Conservation (phyloP, 2,113 vertebrate genomes). For the Solea solea region DNA sequence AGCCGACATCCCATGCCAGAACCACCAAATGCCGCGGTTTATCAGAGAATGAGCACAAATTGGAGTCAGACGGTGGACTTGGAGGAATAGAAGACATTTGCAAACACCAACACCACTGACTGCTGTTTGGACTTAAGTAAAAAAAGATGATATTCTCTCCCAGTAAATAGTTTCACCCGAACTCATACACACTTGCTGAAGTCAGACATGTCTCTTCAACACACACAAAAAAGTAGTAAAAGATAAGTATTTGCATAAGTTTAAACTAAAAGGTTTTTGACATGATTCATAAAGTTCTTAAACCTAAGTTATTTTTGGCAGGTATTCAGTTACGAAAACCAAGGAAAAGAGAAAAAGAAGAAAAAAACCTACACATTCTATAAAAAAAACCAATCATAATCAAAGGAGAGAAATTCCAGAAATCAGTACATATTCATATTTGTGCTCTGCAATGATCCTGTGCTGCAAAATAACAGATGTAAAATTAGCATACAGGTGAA, state of each 20-base stretch:
- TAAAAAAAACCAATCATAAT: not conserved
- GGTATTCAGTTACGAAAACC: not conserved
- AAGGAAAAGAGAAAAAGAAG: not conserved
- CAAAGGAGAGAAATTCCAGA: conserved; percentile 6
- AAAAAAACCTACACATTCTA: not conserved
- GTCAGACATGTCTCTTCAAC: not conserved
- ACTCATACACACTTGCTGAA: not conserved
- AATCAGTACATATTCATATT: conserved; percentile 36
- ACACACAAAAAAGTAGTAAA: not conserved
- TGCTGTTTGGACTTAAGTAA: conserved; percentile 53
- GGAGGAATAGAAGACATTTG: conserved; percentile 73
- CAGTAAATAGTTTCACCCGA: conserved; percentile 23
- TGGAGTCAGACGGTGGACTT: conserved; percentile 82
- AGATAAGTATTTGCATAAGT: not conserved
- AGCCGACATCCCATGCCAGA: conserved; percentile 79
- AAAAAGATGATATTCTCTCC: conserved; percentile 34
- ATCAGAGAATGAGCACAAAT: conserved; percentile 82
- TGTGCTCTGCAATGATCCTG: not conserved
- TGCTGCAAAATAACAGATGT: conserved; percentile 55
- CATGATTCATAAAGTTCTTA: not conserved
- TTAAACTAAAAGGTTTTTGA: not conserved
- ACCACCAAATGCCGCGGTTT: conserved; percentile 85
- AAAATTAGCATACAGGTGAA: conserved; percentile 61
- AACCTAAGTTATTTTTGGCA: conserved; percentile 1
- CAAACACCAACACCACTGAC: conserved; percentile 62